Conservation (phyloP, 2,888 invertebrate species). For the Abrostola triplasia region DNA sequence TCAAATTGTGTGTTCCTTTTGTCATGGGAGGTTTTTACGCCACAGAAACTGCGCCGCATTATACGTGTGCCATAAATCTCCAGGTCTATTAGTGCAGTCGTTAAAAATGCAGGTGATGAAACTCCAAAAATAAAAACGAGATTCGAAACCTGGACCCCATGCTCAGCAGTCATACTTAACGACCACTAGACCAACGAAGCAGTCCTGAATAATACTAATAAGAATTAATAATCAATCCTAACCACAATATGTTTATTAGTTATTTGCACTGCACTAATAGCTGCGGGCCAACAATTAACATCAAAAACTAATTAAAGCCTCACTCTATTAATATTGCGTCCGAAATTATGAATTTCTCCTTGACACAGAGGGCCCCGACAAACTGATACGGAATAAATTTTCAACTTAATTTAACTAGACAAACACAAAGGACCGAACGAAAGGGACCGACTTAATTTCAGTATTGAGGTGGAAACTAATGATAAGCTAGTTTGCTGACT, state of each 20-base stretch:
- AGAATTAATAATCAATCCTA: conserved; percentile 34
- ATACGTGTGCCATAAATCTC: too few relatives aligned
- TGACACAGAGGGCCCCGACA: conserved; percentile 78
- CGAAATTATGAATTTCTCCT: conserved; percentile 85
- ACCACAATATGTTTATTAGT: conserved; percentile 39
- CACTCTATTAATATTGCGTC: conserved; percentile 77
- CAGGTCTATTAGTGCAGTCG: too few relatives aligned
- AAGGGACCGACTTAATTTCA: conserved; percentile 84
- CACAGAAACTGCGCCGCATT: too few relatives aligned
- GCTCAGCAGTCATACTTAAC: too few relatives aligned
- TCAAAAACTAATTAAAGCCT: conserved; percentile 77
- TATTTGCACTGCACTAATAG: conserved; percentile 52
- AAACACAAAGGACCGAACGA: conserved; percentile 82
- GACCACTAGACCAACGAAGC: too few relatives aligned
- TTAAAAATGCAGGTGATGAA: too few relatives aligned
- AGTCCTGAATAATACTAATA: too few relatives aligned
- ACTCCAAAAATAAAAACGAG: too few relatives aligned
- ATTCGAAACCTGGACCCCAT: too few relatives aligned
- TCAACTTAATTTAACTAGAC: conserved; percentile 88
- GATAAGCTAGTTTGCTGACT: conserved; percentile 79
- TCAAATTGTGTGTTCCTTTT: too few relatives aligned
- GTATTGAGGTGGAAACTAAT: conserved; percentile 85
- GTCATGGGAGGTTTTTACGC: too few relatives aligned
- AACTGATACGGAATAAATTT: conserved; percentile 87
- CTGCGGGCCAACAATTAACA: conserved; percentile 63